phyloP scores from a whole-genome alignment of 2,113 vertebrate genomes.

The Callipepla squamata region DNA sequence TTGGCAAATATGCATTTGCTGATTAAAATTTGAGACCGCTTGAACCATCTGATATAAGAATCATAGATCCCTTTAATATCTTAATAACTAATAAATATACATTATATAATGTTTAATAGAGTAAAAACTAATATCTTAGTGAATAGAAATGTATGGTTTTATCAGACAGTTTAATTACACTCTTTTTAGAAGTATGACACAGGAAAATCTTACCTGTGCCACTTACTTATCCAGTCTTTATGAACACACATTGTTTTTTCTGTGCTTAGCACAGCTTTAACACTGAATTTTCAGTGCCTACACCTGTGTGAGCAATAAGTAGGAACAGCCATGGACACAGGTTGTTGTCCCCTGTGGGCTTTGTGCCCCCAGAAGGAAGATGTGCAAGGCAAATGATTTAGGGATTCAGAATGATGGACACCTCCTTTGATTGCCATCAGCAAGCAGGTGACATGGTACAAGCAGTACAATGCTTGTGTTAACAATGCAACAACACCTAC shows the following conservation, averaged over 20 bases:
- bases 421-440: neutral
- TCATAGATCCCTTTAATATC: neutral
- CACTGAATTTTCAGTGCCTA: neutral
- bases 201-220: neutral
- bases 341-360: neutral
- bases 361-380: neutral
- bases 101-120: too few relatives aligned
- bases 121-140: neutral
- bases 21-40: neutral
- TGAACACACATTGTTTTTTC: neutral
- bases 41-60: neutral
- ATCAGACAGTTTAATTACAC: neutral
- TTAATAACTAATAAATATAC: too few relatives aligned
- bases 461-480: fast-evolving
- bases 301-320: neutral
- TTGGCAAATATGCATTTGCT: neutral
- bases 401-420: neutral
- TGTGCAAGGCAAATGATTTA: fast-evolving
- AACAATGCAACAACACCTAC: neutral
- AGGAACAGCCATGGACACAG: neutral
- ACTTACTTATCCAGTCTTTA: neutral
- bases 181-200: neutral
- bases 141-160: neutral
- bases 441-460: fast-evolving
- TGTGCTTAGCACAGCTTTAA: neutral